Evolutionary conservation across 2,888 invertebrate genomes (phyloP).

Genomic region (Pseudoips prasinana): DNA sequence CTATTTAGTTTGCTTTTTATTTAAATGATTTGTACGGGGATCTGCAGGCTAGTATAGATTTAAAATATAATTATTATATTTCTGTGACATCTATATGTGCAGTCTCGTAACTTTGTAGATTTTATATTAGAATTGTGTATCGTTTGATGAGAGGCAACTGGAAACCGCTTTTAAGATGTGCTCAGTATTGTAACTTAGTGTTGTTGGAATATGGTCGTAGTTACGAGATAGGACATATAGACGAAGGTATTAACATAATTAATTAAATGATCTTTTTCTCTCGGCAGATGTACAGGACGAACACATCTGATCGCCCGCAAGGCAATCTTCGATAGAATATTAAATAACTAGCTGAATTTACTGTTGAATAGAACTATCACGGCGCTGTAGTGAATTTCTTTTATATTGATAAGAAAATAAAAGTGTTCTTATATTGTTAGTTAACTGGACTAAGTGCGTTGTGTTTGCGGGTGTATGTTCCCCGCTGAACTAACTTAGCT

Average conservation of each 20-base stretch:
- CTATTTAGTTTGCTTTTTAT: conserved; percentile 29
- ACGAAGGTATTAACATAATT: conserved; percentile 17
- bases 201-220: background rate
- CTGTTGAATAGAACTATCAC: conserved; percentile 40
- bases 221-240: conserved; percentile 25
- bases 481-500: conserved; percentile 22
- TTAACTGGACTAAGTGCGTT: conserved; percentile 39
- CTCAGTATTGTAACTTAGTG: too few species aligned
- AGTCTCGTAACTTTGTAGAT: conserved; percentile 17
- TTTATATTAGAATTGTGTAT: too few species aligned
- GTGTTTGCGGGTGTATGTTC: conserved; percentile 21
- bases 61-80: conserved; percentile 7
- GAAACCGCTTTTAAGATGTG: too few species aligned
- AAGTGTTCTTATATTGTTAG: conserved; percentile 77
- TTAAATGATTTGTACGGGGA: conserved; percentile 14
- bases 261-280: conserved; percentile 81
- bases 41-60: conserved; percentile 24
- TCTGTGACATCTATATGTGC: conserved; percentile 19
- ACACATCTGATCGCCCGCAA: conserved; percentile 83
- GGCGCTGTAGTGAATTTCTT: conserved; percentile 46
- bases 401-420: conserved; percentile 60
- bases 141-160: too few species aligned
- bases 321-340: conserved; percentile 51
- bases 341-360: conserved; percentile 38
- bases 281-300: conserved; percentile 88